phyloP scores from a whole-genome alignment of 2,113 vertebrate genomes.

The Laticauda colubrina region DNA sequence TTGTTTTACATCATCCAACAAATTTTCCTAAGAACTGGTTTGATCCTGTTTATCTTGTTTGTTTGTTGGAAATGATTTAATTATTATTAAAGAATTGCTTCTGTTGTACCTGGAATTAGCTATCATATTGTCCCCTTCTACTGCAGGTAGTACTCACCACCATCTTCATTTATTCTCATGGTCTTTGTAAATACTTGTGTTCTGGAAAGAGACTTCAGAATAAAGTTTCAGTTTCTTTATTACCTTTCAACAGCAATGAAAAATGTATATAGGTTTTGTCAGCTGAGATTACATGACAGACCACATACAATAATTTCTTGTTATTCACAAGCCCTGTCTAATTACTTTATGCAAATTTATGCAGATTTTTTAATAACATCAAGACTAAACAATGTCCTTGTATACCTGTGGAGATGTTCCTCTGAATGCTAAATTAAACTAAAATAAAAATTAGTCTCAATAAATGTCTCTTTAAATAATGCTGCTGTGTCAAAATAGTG shows the following conservation, averaged over 20 bases:
- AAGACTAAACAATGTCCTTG: slow-evolving; percentile 51
- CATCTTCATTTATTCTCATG: background rate
- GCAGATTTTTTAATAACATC: slow-evolving; percentile 40
- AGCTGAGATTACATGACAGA: slow-evolving; percentile 14
- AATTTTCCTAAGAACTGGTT: background rate
- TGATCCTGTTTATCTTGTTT: background rate
- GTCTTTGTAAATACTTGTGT: background rate
- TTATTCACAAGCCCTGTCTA: slow-evolving; percentile 5
- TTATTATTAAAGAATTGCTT: background rate
- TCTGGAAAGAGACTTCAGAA: background rate
- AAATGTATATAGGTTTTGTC: slow-evolving; percentile 21
- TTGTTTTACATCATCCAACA: background rate
- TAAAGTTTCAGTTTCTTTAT: slow-evolving; percentile 10
- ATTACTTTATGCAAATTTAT: slow-evolving; percentile 55
- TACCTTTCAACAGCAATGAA: slow-evolving; percentile 16
- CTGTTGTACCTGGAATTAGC: background rate
- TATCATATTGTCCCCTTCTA: background rate
- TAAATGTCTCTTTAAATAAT: slow-evolving; percentile 15
- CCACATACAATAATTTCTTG: background rate
- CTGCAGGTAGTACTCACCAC: background rate
- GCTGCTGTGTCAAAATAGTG: slow-evolving; percentile 10
- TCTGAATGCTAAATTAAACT: slow-evolving; percentile 45
- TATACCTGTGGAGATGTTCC: slow-evolving; percentile 31
- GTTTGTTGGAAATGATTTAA: background rate
- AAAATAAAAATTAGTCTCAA: slow-evolving; percentile 35